Conservation (phyloP, 2,888 invertebrate genomes). For the Drosophila macrospina region DNA sequence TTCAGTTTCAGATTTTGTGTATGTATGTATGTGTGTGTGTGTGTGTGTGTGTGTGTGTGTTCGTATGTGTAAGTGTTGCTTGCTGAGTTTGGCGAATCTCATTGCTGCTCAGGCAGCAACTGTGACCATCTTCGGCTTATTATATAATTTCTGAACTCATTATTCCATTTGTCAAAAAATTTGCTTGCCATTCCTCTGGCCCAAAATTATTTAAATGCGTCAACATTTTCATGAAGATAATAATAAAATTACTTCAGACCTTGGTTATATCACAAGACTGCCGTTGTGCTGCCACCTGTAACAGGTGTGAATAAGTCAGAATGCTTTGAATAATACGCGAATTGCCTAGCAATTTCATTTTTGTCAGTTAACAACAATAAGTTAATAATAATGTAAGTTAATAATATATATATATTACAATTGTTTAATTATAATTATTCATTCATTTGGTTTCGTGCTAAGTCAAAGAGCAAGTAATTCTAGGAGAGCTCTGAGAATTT, state of each 20-base stretch:
- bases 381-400: no score
- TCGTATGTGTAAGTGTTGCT: constrained; percentile 16
- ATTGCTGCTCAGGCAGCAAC: constrained; percentile 63
- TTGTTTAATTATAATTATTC: constrained; percentile 1
- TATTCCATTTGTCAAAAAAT: constrained; percentile 70
- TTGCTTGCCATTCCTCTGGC: constrained; percentile 45
- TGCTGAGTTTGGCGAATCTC: constrained; percentile 50
- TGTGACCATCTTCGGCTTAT: constrained; percentile 65
- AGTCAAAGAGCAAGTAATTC: constrained; percentile 21
- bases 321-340: neutral
- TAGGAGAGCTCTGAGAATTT: constrained; percentile 37
- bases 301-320: constrained; percentile 16
- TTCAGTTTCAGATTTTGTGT: constrained; percentile 26
- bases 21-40: constrained; percentile 1
- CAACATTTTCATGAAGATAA: constrained; percentile 51
- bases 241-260: constrained; percentile 65
- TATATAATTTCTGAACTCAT: constrained; percentile 71
- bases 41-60: constrained; percentile 9
- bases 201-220: constrained; percentile 68
- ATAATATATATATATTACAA: neutral
- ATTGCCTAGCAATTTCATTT: neutral
- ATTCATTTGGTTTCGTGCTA: constrained; percentile 22
- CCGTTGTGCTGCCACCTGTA: constrained; percentile 13
- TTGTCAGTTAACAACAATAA: no score
- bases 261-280: constrained; percentile 49